Conservation (phyloP, 2,113 vertebrate species). For the Mustela lutreola region DNA sequence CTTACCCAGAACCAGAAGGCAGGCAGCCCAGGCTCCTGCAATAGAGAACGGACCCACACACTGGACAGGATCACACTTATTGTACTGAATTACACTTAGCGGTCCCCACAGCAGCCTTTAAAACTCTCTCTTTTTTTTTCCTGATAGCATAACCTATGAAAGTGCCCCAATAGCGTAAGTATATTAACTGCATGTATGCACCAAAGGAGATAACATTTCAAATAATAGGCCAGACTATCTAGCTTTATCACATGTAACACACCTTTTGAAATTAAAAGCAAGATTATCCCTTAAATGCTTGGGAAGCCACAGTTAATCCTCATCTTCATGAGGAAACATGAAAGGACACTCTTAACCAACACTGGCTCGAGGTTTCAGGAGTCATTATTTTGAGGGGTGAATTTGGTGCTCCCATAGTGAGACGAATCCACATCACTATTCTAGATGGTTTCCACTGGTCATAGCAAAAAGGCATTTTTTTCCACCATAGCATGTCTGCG, state of each 20-base stretch:
- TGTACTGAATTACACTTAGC: slow-evolving; percentile 33
- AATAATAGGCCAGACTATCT: slow-evolving; percentile 58
- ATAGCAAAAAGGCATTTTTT: slow-evolving; percentile 77
- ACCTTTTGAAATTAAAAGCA: slow-evolving; percentile 69
- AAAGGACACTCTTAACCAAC: slow-evolving; percentile 37
- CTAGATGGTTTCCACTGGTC: slow-evolving; percentile 70
- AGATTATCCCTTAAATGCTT: slow-evolving; percentile 69
- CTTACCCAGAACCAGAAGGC: background rate
- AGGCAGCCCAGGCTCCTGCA: background rate
- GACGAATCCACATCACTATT: slow-evolving; percentile 74
- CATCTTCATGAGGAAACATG: slow-evolving; percentile 57
- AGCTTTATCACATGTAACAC: slow-evolving; percentile 62
- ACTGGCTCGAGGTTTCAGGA: background rate
- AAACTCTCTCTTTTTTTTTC: background rate
- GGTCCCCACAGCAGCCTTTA: background rate
- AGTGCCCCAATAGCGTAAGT: background rate
- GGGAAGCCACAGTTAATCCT: slow-evolving; percentile 67
- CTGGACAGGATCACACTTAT: background rate
- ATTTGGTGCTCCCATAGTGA: slow-evolving; percentile 78
- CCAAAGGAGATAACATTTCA: slow-evolving; percentile 67
- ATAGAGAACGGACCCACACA: background rate
- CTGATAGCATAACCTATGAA: slow-evolving; percentile 55
- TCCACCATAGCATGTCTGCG: slow-evolving; percentile 71
- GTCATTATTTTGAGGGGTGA: slow-evolving; percentile 61
- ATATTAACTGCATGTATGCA: background rate